Evolutionary conservation across 2,797 vertebrate species (phyloP), one percentile per base, ranked within the genome.

Genomic region (Varecia variegata): DNA sequence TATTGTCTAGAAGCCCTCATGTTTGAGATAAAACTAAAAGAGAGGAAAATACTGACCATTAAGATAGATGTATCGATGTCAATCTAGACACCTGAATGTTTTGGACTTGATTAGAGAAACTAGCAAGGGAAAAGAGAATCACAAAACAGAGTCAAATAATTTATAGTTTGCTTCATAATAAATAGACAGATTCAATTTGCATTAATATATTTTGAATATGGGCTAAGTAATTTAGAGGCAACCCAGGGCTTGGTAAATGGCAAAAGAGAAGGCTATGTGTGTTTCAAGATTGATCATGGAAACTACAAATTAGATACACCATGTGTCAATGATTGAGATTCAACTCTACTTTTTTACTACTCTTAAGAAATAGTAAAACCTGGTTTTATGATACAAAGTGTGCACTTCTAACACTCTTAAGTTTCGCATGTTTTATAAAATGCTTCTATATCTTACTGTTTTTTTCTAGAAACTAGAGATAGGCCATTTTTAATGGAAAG

Each of bases 141-240:
- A 71, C 60, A 81, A 71, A 86, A 70, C 20, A 82, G 47, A 7
- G 17, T 9, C 45, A 47, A 90, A 62, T 87, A 89, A 73, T 73
- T 67, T 79, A 79, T 87, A 83, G 80, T 94, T 79, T 54, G 32
- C 80, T 92, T 73, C 45, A 25, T 25, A 58, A 62, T n/a, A 58
- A 20, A 47, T 40, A 54, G 68, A n/a, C 23, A 73, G 35, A 60
- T 87, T 70, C 60, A 73, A 14, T 87, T 83, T 92, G 13, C 25
- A n/a, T 85, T 89, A 77, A 86, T 88, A 40, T 11, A 73, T 82
- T 95, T 79, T 76, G 10, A 96, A 79, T 92, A 38, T 21, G n/a
- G 62, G 30, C 40, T 43, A 86, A 52, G 20, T 89, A 65, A 90
- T 62, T 80, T 45, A 74, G 50, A 76, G 62, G 45, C 38, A 94